A percentile compares a stretch with the other conserved stretches of the same genome.
Conservation (phyloP, 2,888 invertebrate species). For the Acrobasis repandana region DNA sequence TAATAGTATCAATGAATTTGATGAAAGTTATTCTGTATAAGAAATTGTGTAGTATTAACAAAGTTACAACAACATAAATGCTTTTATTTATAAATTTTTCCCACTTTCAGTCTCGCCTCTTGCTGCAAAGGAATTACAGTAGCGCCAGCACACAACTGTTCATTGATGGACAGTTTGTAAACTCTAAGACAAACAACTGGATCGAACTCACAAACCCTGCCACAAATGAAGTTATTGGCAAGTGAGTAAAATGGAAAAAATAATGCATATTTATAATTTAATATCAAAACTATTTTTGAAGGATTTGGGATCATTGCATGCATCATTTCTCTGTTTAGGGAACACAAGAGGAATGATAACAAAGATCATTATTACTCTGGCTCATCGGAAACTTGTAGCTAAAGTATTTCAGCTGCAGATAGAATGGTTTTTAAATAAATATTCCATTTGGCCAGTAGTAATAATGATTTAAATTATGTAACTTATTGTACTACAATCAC, state of each 20-base stretch:
- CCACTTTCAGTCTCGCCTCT: constrained; percentile 52
- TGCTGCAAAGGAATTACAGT: constrained; percentile 75
- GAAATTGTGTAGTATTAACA: background rate
- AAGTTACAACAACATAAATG: background rate
- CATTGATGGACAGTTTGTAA: constrained; percentile 96
- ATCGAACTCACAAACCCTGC: constrained; percentile 98
- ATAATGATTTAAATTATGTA: background rate
- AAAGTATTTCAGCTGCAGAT: no score
- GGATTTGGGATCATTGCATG: no score
- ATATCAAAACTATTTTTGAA: background rate
- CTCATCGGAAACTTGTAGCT: no score
- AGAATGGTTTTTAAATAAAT: no score
- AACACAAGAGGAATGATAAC: no score
- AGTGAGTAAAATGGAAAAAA: constrained; percentile 50
- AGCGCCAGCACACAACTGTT: constrained; percentile 94
- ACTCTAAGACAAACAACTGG: constrained; percentile 96
- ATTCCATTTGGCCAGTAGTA: no score
- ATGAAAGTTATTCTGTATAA: no score
- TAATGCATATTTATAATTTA: background rate
- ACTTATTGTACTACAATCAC: no score
- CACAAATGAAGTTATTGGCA: constrained; percentile 91
- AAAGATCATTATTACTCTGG: no score
- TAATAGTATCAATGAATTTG: no score
- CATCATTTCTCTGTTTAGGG: no score
- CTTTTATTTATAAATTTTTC: constrained; percentile 4